Percentiles rank a stretch among this genome's conserved stretches.
phyloP scores from a whole-genome alignment of 2,113 vertebrate species.

The Diphyllodes magnificus region DNA sequence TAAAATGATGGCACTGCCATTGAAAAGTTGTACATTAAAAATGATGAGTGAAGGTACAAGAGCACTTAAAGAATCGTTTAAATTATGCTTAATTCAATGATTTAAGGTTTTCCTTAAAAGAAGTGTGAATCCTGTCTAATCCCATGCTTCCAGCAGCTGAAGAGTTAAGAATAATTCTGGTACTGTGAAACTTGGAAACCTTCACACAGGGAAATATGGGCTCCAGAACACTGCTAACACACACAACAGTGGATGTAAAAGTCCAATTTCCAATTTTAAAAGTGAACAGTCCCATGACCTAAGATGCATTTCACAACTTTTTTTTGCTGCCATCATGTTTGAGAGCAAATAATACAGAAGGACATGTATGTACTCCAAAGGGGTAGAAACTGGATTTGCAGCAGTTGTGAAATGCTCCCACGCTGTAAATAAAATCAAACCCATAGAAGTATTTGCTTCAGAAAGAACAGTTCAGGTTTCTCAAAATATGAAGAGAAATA shows the following conservation, averaged over 20 bases:
- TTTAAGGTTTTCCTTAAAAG: not conserved
- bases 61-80: not conserved
- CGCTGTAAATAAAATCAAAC: not conserved
- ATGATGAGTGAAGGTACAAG: not conserved
- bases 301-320: not conserved
- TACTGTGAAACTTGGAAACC: not conserved
- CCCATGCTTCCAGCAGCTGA: not conserved
- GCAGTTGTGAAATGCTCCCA: not conserved
- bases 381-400: not conserved
- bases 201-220: not conserved
- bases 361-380: not conserved
- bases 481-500: not conserved
- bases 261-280: not conserved
- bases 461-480: not conserved
- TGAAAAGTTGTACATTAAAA: not conserved
- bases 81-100: not conserved
- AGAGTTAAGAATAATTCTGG: not conserved
- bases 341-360: not conserved
- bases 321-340: not conserved
- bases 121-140: not conserved
- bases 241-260: not conserved
- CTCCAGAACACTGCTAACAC: not conserved
- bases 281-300: not conserved
- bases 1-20: not conserved
- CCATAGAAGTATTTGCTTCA: not conserved